Percentiles rank a stretch among this genome's conserved stretches.
Evolutionary conservation across 2,113 vertebrate genomes (phyloP).

Genomic region (Myotis lucifugus): DNA sequence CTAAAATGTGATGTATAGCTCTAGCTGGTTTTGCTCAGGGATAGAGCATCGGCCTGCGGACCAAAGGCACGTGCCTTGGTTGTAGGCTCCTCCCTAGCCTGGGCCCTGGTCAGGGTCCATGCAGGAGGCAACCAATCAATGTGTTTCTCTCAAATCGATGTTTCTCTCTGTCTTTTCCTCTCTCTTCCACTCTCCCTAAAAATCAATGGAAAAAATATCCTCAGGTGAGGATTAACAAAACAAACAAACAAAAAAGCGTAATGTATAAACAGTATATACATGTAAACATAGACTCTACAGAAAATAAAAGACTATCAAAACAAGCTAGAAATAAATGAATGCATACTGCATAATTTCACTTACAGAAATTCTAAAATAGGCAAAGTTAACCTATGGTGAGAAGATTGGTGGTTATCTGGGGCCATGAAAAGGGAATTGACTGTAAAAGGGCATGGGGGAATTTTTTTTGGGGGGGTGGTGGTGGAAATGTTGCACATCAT

Average conservation of each 20-base stretch:
- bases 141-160: too few species aligned
- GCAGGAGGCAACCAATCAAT: too few species aligned
- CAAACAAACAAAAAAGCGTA: too few species aligned
- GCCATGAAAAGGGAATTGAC: background rate
- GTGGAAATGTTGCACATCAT: background rate
- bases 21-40: too few species aligned
- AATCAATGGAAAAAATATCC: too few species aligned
- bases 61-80: too few species aligned
- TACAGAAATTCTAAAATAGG: background rate
- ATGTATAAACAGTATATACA: background rate
- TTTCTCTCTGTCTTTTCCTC: too few species aligned
- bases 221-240: too few species aligned
- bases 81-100: too few species aligned
- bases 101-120: too few species aligned
- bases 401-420: background rate
- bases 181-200: too few species aligned
- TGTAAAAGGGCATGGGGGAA: background rate
- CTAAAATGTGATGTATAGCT: background rate
- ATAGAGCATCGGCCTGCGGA: too few species aligned
- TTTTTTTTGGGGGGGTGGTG: background rate
- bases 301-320: conserved; percentile 7
- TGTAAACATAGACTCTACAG: background rate
- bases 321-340: background rate
- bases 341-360: background rate
- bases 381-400: background rate